Evolutionary conservation across 1,140 invertebrate species (phyloP), one percentile per base, ranked within the genome.

Genomic region (Drosophila orosa): DNA sequence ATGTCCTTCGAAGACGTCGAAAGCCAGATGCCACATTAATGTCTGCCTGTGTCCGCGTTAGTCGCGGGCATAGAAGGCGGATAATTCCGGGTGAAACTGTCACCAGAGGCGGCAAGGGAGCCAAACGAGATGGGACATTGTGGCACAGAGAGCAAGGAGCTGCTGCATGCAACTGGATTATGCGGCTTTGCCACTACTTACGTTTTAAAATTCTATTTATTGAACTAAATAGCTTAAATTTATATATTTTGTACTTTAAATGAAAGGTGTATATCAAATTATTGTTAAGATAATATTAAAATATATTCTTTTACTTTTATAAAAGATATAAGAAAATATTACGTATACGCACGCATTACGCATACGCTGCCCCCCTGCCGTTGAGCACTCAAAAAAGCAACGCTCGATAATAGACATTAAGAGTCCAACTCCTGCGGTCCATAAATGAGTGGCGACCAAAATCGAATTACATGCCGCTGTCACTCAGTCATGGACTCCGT

Each of bases 381-480:
- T 9, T 15, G 37, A 10, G 40, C 42, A 15, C 12, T 42, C 17
- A 37, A 37, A 31, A 31, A 69, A 45, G 50, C 47, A 24, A n/a
- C 13, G 15, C 29, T 39, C 50, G 27, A 47, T 71, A 72, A 72
- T 40, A 44, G 66, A 44, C 42, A 72, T 40, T 58, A 48, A 58
- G 63, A 58, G 42, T 58, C 42, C 24, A 13, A 71, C 65, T 58
- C 50, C 29, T 24, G 63, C 31, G 39, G 65, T 56, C 39, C 48
- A 71, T 69, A 71, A 71, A 71, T 71, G 68, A 71, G 52, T 58
- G 68, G 68, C 68, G 68, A 71, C 67, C 68, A 48, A 72, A 69
- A 72, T 72, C 68, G 54, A 58, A 72, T 71, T 72, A 72, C 42
- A 33, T 58, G 65, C 50, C 66, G 44, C 66, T 72, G 68, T 72